A percentile compares a stretch with the other conserved stretches of the same genome.
These are phyloP conservation scores for Cheilosia pagana DNA, from an alignment of 2,888 invertebrate species.

Conservation along the genomic window DNA sequence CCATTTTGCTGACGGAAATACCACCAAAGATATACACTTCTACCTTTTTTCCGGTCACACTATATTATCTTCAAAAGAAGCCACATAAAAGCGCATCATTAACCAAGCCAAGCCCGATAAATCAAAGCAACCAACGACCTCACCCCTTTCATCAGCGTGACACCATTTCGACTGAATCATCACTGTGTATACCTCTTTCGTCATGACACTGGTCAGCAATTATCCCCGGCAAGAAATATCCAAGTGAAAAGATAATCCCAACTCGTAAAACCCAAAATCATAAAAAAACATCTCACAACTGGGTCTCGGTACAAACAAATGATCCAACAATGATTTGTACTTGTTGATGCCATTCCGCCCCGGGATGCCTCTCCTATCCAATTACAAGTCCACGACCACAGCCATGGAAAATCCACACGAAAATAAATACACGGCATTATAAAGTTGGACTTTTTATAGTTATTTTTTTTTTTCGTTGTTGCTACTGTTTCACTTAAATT, in stretches of 20 bases:
- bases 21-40: neutral
- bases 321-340: conserved; percentile 56
- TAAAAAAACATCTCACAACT: conserved; percentile 4
- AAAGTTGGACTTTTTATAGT: conserved; percentile 3
- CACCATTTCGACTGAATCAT: conserved; percentile 26
- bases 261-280: conserved; percentile 44
- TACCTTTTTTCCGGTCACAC: neutral
- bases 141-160: conserved; percentile 1
- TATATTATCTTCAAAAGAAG: neutral
- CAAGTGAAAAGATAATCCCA: conserved; percentile 48
- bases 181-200: neutral
- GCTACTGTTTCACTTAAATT: conserved; percentile 7
- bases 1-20: neutral
- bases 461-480: neutral
- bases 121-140: neutral
- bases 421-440: conserved; percentile 11
- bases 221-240: conserved; percentile 28
- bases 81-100: conserved; percentile 9
- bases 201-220: conserved; percentile 51
- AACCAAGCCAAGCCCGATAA: conserved; percentile 21
- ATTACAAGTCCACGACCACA: conserved; percentile 27
- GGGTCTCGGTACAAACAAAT: conserved; percentile 40
- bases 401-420: conserved; percentile 1
- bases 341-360: conserved; percentile 52
- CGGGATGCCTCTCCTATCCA: conserved; percentile 13